phyloP scores from a whole-genome alignment of 2,888 invertebrate species.

The Danaus chrysippus region DNA sequence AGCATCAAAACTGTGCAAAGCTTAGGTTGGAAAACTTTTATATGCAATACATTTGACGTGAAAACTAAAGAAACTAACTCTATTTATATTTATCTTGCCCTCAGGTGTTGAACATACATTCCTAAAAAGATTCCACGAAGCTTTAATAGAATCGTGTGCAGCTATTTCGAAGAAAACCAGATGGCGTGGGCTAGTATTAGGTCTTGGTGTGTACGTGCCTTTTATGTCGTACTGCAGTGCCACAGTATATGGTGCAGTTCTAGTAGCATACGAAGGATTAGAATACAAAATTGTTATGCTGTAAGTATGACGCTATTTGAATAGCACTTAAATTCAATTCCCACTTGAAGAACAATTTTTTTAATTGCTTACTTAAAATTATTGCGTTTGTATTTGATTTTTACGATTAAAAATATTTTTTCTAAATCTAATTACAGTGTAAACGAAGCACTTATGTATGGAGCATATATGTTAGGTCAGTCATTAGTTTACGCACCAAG shows the following conservation, averaged over 20 bases:
- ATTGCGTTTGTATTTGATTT: too few species aligned
- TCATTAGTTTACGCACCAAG: constrained; percentile 88
- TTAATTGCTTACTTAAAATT: too few species aligned
- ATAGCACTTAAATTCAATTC: neutral
- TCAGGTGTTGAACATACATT: constrained; percentile 79
- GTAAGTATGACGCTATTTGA: constrained; percentile 53
- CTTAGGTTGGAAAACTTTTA: constrained; percentile 58
- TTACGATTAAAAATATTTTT: too few species aligned
- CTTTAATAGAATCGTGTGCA: constrained; percentile 68
- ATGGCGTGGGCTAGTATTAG: constrained; percentile 83
- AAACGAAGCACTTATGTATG: constrained; percentile 86
- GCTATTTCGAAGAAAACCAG: constrained; percentile 79
- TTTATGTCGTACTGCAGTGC: constrained; percentile 85
- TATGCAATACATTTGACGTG: too few species aligned
- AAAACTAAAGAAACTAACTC: too few species aligned
- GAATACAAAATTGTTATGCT: constrained; percentile 83
- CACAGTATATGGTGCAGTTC: constrained; percentile 83
- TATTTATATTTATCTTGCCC: neutral
- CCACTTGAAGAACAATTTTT: too few species aligned
- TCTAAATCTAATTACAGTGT: constrained; percentile 66
- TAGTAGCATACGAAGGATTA: constrained; percentile 81
- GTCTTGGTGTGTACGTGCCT: constrained; percentile 83
- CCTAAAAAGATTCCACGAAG: constrained; percentile 73
- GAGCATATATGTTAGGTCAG: constrained; percentile 88
- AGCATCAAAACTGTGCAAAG: constrained; percentile 83